A percentile compares a stretch with the other conserved stretches of the same genome.
Evolutionary conservation across 2,113 vertebrate genomes (phyloP).

Genomic region (Cichladusa arquata): DNA sequence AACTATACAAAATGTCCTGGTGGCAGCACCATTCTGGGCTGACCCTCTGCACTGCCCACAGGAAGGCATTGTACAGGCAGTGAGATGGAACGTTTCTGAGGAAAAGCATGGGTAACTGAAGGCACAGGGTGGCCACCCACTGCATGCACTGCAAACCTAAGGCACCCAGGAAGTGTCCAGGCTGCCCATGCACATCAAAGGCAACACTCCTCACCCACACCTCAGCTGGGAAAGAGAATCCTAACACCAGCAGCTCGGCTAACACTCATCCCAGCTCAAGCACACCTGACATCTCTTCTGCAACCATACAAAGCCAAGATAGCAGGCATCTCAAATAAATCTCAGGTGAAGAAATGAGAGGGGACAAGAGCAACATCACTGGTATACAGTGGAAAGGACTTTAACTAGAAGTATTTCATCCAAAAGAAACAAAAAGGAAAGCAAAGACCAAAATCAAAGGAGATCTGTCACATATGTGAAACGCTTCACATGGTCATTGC

Average conservation of each 20-base stretch:
- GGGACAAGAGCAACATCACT: neutral
- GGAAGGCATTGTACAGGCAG: accelerated
- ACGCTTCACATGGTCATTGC: neutral
- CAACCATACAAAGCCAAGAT: neutral
- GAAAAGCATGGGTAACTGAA: neutral
- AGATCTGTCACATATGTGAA: neutral
- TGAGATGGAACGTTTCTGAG: neutral
- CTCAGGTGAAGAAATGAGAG: neutral
- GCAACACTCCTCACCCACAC: neutral
- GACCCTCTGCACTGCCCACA: neutral
- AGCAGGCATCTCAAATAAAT: neutral
- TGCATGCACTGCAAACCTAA: neutral
- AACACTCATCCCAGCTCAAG: neutral
- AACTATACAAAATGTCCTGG: neutral
- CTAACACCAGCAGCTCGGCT: neutral
- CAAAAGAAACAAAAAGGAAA: neutral
- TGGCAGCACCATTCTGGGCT: neutral
- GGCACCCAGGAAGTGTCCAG: neutral
- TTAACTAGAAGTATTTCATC: neutral
- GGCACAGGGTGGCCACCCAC: accelerated
- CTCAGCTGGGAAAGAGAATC: accelerated
- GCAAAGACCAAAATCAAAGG: neutral
- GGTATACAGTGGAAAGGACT: neutral
- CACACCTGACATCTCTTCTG: accelerated
- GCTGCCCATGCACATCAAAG: accelerated